phyloP scores from a whole-genome alignment of 2,113 vertebrate species.

The Protobothrops flavoviridis region DNA sequence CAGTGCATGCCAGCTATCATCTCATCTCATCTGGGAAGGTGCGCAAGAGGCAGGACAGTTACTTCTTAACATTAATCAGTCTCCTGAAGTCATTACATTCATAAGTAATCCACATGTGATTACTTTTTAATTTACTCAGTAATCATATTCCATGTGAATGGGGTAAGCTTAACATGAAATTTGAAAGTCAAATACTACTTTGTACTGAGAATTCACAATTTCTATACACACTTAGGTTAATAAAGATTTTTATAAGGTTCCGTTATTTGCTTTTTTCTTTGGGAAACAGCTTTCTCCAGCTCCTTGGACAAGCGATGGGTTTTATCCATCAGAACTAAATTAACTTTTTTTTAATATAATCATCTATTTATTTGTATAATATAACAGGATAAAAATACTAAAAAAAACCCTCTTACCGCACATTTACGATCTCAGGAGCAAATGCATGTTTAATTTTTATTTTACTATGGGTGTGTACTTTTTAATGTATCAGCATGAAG shows the following conservation, averaged over 20 bases:
- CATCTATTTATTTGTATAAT: slow-evolving; percentile 51
- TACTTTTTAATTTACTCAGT: slow-evolving; percentile 89
- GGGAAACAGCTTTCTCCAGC: slow-evolving; percentile 51
- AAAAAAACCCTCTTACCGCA: slow-evolving; percentile 32
- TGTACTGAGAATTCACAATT: slow-evolving; percentile 82
- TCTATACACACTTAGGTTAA: slow-evolving; percentile 81
- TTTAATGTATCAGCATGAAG: slow-evolving; percentile 48
- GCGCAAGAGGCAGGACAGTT: slow-evolving; percentile 71
- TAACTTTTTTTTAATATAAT: slow-evolving; percentile 51
- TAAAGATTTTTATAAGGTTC: slow-evolving; percentile 79
- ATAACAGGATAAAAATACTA: slow-evolving; percentile 43
- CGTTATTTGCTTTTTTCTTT: slow-evolving; percentile 59
- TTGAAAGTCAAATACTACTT: slow-evolving; percentile 90
- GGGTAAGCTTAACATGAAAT: slow-evolving; percentile 87
- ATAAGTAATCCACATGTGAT: slow-evolving; percentile 87
- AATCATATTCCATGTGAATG: slow-evolving; percentile 87
- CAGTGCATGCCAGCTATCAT: slow-evolving; percentile 78
- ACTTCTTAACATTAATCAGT: slow-evolving; percentile 86
- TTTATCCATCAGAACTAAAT: slow-evolving; percentile 56
- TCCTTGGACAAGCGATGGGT: slow-evolving; percentile 61
- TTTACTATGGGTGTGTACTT: slow-evolving; percentile 32
- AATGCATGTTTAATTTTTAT: slow-evolving; percentile 69
- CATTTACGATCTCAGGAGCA: slow-evolving; percentile 49
- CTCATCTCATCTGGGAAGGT: slow-evolving; percentile 78
- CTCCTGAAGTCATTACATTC: slow-evolving; percentile 85